Conservation (phyloP, 2,113 vertebrate species). For the Oncorhynchus keta region DNA sequence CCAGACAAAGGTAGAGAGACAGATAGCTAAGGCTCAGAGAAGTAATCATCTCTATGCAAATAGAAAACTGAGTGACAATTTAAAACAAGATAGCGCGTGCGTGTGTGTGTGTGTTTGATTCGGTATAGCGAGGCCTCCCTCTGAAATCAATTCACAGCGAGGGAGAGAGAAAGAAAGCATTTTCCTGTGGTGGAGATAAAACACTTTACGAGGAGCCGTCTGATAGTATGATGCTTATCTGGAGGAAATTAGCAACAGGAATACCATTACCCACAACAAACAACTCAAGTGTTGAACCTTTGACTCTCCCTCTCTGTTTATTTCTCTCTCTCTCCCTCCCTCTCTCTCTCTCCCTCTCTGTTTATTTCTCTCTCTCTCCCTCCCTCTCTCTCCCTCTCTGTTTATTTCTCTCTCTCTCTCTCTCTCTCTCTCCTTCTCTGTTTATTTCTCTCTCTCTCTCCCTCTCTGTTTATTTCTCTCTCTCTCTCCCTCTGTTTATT, state of each 20-base stretch:
- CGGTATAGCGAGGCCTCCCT: conserved; percentile 34
- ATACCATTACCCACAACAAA: conserved; percentile 73
- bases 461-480: conserved; percentile 17
- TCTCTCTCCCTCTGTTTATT: too few relatives aligned
- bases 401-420: background rate
- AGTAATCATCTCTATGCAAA: background rate
- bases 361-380: background rate
- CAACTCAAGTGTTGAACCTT: conserved; percentile 65
- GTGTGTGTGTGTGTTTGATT: too few relatives aligned
- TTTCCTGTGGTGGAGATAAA: conserved; percentile 72
- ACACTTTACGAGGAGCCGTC: conserved; percentile 71
- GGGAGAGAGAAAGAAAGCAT: conserved; percentile 58
- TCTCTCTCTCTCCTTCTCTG: background rate
- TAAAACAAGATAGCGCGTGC: conserved; percentile 59
- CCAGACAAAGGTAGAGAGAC: too few relatives aligned
- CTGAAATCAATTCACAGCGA: conserved; percentile 56
- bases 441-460: too few relatives aligned
- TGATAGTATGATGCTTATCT: conserved; percentile 70
- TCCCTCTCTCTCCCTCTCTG: background rate
- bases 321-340: conserved; percentile 7
- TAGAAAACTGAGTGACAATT: too few relatives aligned
- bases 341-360: conserved; percentile 9
- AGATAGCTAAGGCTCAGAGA: conserved; percentile 23
- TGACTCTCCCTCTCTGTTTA: conserved; percentile 22
- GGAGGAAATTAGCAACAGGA: conserved; percentile 73